These are phyloP conservation scores for Drosophila obscura DNA, from an alignment of 1,140 invertebrate genomes.

Conservation along the genomic window DNA sequence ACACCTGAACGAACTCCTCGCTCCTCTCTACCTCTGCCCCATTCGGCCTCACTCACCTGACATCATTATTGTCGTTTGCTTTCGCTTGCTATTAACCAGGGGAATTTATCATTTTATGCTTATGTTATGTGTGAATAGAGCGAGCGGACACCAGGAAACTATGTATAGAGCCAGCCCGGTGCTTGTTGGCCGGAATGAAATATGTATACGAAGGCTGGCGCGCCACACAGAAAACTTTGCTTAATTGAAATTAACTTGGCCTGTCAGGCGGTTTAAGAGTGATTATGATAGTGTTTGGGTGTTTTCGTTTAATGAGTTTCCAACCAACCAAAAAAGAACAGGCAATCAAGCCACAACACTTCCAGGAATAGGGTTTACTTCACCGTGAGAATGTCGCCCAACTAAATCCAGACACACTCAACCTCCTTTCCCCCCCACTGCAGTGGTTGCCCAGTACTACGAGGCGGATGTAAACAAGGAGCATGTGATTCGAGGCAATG, in stretches of 20 bases:
- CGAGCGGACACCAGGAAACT: conserved; percentile 45
- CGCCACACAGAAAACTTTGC: conserved; percentile 28
- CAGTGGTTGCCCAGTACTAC: conserved; percentile 95
- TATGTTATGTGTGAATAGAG: conserved; percentile 55
- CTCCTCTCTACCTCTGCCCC: conserved; percentile 18
- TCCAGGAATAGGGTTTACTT: conserved; percentile 48
- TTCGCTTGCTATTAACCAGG: conserved; percentile 63
- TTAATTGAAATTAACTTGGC: conserved; percentile 62
- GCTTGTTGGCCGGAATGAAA: conserved; percentile 43
- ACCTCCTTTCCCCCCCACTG: conserved; percentile 20
- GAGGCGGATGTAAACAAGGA: conserved; percentile 96
- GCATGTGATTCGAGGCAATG: conserved; percentile 96
- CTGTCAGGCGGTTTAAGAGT: conserved; percentile 6
- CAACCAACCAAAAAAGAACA: conserved; percentile 27
- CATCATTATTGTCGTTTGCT: conserved; percentile 65
- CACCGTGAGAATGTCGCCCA: conserved; percentile 58
- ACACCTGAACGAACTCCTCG: conserved; percentile 23
- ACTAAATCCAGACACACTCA: conserved; percentile 10
- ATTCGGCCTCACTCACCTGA: conserved; percentile 13
- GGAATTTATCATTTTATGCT: conserved; percentile 69
- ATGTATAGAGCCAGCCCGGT: conserved; percentile 38
- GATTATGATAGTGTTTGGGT: conserved; percentile 30
- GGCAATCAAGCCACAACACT: conserved; percentile 26
- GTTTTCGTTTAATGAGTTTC: conserved; percentile 62
- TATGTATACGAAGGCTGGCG: conserved; percentile 30